phyloP scores from a whole-genome alignment of 2,888 invertebrate genomes.

The Mesorhabditis sp. region DNA sequence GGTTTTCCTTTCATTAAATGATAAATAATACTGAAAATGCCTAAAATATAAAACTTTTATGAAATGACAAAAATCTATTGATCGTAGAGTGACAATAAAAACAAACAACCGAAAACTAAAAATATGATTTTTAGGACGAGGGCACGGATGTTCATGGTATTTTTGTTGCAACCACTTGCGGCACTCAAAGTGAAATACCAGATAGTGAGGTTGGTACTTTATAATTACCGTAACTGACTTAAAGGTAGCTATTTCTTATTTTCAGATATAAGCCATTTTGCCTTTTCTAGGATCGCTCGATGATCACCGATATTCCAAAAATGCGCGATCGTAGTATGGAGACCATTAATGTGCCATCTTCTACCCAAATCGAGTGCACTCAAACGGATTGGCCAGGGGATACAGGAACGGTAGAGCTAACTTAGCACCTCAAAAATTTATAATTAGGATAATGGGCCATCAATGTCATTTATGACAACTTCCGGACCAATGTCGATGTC shows the following conservation, averaged over 20 bases:
- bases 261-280: too few relatives aligned
- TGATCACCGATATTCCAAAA: constrained; percentile 14
- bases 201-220: background rate
- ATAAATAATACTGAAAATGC: too few relatives aligned
- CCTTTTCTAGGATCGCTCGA: constrained; percentile 10
- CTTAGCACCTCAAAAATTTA: background rate
- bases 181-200: background rate
- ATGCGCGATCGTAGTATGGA: constrained; percentile 11
- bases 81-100: background rate
- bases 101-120: background rate
- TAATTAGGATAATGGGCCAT: background rate
- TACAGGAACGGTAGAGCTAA: background rate
- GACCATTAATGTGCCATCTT: background rate
- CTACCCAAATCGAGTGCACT: constrained; percentile 1
- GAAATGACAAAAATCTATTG: too few relatives aligned
- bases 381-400: background rate
- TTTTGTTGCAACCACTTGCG: background rate
- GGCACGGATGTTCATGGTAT: background rate
- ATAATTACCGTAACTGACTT: background rate
- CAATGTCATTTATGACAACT: background rate
- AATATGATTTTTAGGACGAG: background rate
- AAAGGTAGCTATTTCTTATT: background rate
- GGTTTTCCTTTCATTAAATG: too few relatives aligned
- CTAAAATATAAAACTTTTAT: too few relatives aligned
- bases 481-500: background rate